Conservation (phyloP, 2,113 vertebrate genomes). For the Cercocebus atys region DNA sequence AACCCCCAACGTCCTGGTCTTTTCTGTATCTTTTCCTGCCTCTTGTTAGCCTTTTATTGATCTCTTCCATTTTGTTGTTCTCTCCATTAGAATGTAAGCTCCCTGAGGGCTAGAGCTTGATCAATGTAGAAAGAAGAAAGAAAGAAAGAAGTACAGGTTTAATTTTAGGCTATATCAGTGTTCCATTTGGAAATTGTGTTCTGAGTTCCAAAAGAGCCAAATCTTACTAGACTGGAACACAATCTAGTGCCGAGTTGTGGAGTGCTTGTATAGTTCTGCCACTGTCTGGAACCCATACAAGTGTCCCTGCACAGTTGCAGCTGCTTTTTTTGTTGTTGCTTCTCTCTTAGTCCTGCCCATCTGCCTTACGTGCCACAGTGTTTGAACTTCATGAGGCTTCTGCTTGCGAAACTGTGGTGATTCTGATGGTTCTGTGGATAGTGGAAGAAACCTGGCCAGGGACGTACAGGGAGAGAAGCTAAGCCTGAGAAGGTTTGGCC, state of each 20-base stretch:
- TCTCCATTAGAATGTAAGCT: neutral
- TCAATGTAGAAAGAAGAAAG: neutral
- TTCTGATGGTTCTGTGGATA: neutral
- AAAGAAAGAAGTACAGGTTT: neutral
- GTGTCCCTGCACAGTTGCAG: neutral
- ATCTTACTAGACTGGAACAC: neutral
- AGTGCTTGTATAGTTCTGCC: too few relatives aligned
- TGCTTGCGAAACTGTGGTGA: fast-evolving
- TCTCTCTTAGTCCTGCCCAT: neutral
- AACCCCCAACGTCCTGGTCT: neutral
- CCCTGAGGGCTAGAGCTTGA: neutral
- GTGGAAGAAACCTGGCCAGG: neutral
- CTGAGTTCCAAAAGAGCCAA: neutral
- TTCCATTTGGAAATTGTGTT: neutral
- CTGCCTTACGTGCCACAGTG: neutral
- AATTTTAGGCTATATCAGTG: neutral
- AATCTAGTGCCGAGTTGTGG: fast-evolving
- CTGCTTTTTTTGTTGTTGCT: neutral
- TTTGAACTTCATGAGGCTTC: neutral
- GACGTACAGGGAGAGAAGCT: neutral
- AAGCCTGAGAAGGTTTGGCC: neutral
- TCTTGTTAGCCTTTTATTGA: neutral
- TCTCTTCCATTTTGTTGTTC: neutral
- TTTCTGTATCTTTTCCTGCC: neutral
- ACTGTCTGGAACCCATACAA: neutral